These are phyloP conservation scores for Centruroides vittatus DNA, from an alignment of 1,140 invertebrate genomes.

Conservation along the genomic window DNA sequence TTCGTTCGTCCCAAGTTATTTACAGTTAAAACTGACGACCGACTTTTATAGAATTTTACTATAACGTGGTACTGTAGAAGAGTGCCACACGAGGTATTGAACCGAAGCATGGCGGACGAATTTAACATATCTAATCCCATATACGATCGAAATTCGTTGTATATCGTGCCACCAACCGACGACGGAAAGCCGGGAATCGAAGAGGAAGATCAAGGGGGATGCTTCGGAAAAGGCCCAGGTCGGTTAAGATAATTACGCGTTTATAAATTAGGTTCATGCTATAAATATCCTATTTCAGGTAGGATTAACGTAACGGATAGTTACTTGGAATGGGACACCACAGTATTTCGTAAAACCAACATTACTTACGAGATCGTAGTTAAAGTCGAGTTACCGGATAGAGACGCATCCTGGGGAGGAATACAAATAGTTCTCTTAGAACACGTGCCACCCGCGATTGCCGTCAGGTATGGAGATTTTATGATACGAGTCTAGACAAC, in stretches of 20 bases:
- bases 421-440: conserved; percentile 22
- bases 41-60: conserved; percentile 15
- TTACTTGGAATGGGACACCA: conserved; percentile 20
- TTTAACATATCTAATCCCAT: conserved; percentile 18
- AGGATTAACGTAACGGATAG: conserved; percentile 17
- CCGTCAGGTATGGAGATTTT: conserved; percentile 15
- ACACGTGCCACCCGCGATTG: conserved; percentile 19
- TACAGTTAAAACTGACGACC: neutral
- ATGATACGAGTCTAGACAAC: too few relatives aligned
- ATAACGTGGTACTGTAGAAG: conserved; percentile 22
- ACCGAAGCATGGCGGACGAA: conserved; percentile 15
- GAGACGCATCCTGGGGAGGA: conserved; percentile 21
- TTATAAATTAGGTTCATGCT: neutral
- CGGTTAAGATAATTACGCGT: too few relatives aligned
- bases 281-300: conserved; percentile 1
- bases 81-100: conserved; percentile 17
- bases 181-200: conserved; percentile 12
- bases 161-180: conserved; percentile 15
- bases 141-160: conserved; percentile 15
- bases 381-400: conserved; percentile 20
- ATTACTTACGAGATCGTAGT: conserved; percentile 21
- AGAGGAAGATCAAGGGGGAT: conserved; percentile 18
- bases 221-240: conserved; percentile 22
- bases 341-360: conserved; percentile 18
- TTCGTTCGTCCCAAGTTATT: too few relatives aligned